Evolutionary conservation across 2,888 invertebrate species (phyloP), one percentile per base, ranked within the genome.

Genomic region (Margaritifera margaritifera): DNA sequence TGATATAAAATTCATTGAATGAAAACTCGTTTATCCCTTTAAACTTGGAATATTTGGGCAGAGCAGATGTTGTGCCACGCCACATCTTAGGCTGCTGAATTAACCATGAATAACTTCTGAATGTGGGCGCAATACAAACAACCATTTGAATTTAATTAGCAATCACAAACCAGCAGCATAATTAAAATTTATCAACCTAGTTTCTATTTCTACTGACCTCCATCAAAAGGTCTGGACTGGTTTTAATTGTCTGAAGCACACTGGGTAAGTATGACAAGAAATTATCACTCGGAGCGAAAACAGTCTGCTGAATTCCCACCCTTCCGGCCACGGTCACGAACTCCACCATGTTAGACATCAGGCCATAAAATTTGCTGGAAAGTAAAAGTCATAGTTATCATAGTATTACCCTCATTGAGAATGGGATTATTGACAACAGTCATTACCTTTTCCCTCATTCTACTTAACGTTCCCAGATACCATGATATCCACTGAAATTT

Each of bases 241-340:
- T 61, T 52, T 69, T 75, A 24, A 85, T 80, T 27, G 69, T 68
- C 60, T 78, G 64, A 42, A 81, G 75, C 6, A 73, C 51, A 5
- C 72, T 61, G 6, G 75, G 76, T 22, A 85, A 63, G 0, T 78
- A 71, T 5, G 71, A 68, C 8, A 85, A 58, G 59, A 79, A 84
- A 20, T 71, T 69, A 8, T 79, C 71, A 31, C 82, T 83, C 1
- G 84, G 82, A 4, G 80, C 80, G 66, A 86, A 84, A 52, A 86
- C 61, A 5, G 84, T 86, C 62, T 83, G 78, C 5, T 78, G 66
- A 25, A 73, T 74, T n/a, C 74, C 63, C 19, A 76, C 66, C 18
- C 73, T 65, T 8, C 73, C 63, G 0, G 82, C 69, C 63, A 79
- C 72, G 0, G 75, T 69, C 50, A 71, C 63, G 57, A 84, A 84